phyloP scores from a whole-genome alignment of 2,113 vertebrate species.

The Indri indri region DNA sequence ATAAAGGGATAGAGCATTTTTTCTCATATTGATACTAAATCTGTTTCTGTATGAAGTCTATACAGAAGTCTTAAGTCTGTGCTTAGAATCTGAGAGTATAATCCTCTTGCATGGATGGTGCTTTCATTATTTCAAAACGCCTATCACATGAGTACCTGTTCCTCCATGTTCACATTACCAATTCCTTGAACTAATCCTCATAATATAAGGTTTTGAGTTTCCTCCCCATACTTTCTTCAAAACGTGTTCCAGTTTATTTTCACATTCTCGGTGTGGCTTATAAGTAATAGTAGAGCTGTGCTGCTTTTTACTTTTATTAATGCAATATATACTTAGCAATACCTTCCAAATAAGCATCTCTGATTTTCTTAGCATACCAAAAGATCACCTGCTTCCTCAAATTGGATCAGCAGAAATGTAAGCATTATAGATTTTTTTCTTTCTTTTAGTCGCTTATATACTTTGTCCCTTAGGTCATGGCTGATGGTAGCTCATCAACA shows the following conservation, averaged over 20 bases:
- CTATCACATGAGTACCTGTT: neutral
- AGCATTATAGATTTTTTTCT: neutral
- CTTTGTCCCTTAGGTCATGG: slow-evolving; percentile 87
- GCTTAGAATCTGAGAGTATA: neutral
- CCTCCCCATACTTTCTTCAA: neutral
- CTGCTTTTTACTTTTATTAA: neutral
- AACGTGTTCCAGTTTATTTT: neutral
- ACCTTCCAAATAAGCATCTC: neutral
- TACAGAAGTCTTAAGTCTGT: neutral
- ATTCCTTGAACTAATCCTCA: neutral
- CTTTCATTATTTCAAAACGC: neutral
- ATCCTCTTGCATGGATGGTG: neutral
- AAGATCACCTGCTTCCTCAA: neutral
- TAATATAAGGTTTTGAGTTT: neutral
- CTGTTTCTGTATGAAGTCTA: neutral
- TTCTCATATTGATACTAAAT: neutral
- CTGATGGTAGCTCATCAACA: slow-evolving; percentile 87
- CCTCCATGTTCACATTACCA: neutral
- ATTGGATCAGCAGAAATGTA: neutral
- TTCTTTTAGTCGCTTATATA: neutral
- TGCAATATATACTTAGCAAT: neutral
- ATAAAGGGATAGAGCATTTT: neutral
- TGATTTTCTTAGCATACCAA: neutral
- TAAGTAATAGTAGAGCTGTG: neutral
- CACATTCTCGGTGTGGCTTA: neutral